Conservation (phyloP, 2,113 vertebrate genomes). For the Stercorarius parasiticus region DNA sequence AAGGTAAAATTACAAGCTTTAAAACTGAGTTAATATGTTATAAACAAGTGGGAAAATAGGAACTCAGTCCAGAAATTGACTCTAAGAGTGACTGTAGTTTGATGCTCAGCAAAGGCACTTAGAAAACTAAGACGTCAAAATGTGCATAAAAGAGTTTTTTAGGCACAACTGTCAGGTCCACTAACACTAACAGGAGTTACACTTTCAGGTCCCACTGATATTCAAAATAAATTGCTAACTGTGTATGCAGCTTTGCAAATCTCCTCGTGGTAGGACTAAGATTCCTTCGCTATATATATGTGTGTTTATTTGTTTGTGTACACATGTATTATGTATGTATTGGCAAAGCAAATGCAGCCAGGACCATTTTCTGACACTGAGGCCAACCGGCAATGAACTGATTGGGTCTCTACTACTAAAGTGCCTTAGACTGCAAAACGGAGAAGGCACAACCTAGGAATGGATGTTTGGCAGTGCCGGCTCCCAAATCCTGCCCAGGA, state of each 20-base stretch:
- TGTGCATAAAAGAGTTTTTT: neutral
- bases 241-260: neutral
- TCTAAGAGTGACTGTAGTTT: neutral
- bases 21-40: neutral
- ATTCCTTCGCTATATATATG: neutral
- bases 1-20: neutral
- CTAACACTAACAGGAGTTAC: neutral
- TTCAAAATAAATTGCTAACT: neutral
- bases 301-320: neutral
- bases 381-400: neutral
- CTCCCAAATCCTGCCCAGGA: neutral
- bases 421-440: neutral
- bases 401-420: neutral
- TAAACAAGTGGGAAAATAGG: neutral
- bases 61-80: neutral
- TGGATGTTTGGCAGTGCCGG: neutral
- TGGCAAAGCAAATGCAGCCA: neutral
- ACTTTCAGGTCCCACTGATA: rapidly evolving
- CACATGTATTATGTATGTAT: too few species aligned
- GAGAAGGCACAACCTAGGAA: neutral
- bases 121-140: neutral
- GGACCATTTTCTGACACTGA: neutral
- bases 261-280: neutral
- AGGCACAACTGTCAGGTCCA: neutral
- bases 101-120: neutral